Base-by-base conservation (phyloP, 2,113 vertebrate species). In the Arizona elegans region DNA sequence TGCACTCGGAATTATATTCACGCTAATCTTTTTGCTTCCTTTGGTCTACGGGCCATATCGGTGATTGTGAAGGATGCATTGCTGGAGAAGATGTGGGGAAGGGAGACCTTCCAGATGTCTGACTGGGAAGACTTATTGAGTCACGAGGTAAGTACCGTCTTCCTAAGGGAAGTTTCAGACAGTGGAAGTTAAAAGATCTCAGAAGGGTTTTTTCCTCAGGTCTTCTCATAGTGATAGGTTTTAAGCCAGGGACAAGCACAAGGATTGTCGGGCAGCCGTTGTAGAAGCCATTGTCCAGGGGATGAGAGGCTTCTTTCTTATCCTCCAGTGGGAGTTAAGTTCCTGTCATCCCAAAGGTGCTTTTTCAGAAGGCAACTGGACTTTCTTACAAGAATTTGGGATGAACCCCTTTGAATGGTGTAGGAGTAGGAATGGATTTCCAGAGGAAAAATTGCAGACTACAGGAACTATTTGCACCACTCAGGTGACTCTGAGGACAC, bases 1-100 rank as follows among this genome's bases (percentile, higher is more conserved):
- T 98, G 98, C 97, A 98, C 98, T 91, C 97, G 98, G 94, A 98
- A 98, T 89, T 97, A 97, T 96, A 98, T 98, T 94, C 98, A 98
- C 0, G 97, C 97, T 92, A 98, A 98, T 95, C 98, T 98, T 89
- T 98, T 98, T 1, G 96, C 98, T 94, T 98, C 98, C 81, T 98
- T 98, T 3, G 98, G 98, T 90, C 97, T 98, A 94, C 97, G 98
- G 70, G 98, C 98, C 0, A 92, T 98, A 50, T 98, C 98, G 0
- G 97, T 98, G 91, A 98, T 98, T 7, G 94, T 98, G 58, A 98
- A 98, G 93, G 98, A 98, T 3, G 96, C 96, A 0, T 97, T 98
- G 96, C 94, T 98, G 94, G 98, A 98, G 92, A 97, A 93, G 90
- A 97, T 96, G 95, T 98, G 98, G 98, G 97, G 97, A 62, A 93